Base-by-base conservation (phyloP, 1,140 invertebrate species). In the Tribolium castaneum region DNA sequence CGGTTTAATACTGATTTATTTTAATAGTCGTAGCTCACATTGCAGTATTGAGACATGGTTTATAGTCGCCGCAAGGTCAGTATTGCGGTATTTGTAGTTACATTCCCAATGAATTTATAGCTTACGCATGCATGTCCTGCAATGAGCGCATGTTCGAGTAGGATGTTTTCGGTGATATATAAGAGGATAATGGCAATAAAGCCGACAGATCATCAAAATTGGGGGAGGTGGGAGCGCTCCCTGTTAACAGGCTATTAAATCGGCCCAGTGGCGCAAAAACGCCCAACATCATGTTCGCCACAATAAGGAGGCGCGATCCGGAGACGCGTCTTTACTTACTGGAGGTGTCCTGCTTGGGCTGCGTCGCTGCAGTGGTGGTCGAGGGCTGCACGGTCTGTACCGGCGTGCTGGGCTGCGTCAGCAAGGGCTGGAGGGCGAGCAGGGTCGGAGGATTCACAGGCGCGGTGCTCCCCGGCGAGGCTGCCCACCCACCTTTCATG, bases 401-500 rank as follows among this genome's bases (percentile, higher is more conserved):
- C 9, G 81, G 74, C 19, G 72, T 78, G 54, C 35, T 78, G 50
- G 81, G 14, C 49, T 82, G 82, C 54, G 83, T 80, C 62, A 85
- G 80, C 25, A 85, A 51, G 7, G 84, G 84, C 71, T 85, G 84
- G 9, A 85, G 80, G 30, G 84, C 78, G 51, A 85, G 81, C 59
- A 85, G 77, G 51, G 84, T 82, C 39, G 83, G 82, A 62, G 82
- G 81, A 80, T 80, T 83, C 34, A 81, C 80, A 22, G 79, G 75
- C 70, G 81, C 80, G 71, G 77, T 83, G 80, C 77, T 84, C 75
- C 82, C 83, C 35, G 82, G 80, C 59, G 84, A 83, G 25, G 83
- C 74, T 74, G 84, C 78, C 84, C 84, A 85, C 52, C 83, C 84
- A 82, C 84, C 83, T 82, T 85, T 85, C 83, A 85, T 85, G 82